phyloP scores from a whole-genome alignment of 2,113 vertebrate genomes.

The Pedetes capensis region DNA sequence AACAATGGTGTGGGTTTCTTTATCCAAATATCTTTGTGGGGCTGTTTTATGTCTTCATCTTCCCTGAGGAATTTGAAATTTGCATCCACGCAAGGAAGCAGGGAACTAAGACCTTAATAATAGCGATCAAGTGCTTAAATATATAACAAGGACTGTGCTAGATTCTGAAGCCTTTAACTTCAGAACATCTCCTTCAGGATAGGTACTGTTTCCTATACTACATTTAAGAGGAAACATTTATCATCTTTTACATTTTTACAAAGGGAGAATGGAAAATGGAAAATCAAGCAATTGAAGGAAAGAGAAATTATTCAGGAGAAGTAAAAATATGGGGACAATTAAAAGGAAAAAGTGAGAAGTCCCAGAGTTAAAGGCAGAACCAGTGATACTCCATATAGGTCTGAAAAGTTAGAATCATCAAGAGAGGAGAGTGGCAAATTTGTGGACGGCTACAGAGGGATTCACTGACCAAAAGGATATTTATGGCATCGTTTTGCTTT shows the following conservation, averaged over 20 bases:
- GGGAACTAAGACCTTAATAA: slow-evolving; percentile 13
- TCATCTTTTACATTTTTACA: not conserved
- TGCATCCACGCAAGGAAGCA: not conserved
- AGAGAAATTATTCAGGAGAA: not conserved
- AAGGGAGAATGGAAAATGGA: not conserved
- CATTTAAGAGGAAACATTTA: not conserved
- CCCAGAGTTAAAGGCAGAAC: not conserved
- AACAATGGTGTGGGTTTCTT: slow-evolving; percentile 10
- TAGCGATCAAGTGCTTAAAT: not conserved
- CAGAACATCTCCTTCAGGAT: not conserved
- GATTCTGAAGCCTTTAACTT: not conserved
- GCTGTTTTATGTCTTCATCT: slow-evolving; percentile 49
- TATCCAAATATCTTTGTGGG: not conserved
- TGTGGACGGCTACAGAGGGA: fast-evolving
- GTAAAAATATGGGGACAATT: not conserved
- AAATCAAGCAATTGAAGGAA: not conserved
- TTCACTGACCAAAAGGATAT: not conserved
- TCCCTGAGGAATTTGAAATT: slow-evolving; percentile 41
- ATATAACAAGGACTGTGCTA: not conserved
- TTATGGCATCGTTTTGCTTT: not conserved
- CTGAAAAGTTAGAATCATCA: not conserved
- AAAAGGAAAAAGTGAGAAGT: not conserved
- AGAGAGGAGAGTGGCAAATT: fast-evolving
- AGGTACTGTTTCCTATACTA: not conserved
- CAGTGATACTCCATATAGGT: not conserved